These are phyloP conservation scores for Babyrousa celebensis DNA, from an alignment of 2,797 vertebrate genomes.

Conservation along the genomic window DNA sequence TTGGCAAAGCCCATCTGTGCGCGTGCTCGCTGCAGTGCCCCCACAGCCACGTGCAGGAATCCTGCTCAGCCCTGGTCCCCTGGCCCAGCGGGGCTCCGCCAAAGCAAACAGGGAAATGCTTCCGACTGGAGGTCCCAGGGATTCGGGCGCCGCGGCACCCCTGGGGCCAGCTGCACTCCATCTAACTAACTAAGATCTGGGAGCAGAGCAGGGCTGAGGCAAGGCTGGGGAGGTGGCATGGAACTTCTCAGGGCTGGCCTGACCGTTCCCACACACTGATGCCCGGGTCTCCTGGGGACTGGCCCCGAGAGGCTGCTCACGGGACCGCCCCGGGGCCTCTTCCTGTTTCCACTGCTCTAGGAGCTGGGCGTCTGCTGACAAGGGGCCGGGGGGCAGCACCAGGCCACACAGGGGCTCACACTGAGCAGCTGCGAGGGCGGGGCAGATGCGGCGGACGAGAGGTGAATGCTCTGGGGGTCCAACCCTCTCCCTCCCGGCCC, in stretches of 20 bases:
- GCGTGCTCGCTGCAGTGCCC: rapidly evolving
- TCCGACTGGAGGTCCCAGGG: background rate
- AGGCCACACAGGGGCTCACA: too few relatives aligned
- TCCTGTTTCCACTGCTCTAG: background rate
- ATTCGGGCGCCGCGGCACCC: background rate
- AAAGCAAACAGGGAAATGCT: conserved; percentile 63
- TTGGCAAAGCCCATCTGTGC: background rate
- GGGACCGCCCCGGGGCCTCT: background rate
- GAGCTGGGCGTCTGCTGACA: background rate
- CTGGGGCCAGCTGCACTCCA: conserved; percentile 52
- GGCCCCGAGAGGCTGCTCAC: background rate
- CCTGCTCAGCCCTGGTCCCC: background rate
- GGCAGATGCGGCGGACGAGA: background rate
- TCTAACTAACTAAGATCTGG: conserved; percentile 47
- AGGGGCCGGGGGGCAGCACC: background rate
- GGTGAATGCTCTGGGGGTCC: background rate
- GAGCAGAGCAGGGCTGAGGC: background rate
- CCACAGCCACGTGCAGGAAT: background rate
- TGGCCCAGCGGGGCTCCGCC: background rate
- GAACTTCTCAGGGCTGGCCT: conserved; percentile 65
- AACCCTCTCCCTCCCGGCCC: rapidly evolving
- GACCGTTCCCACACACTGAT: background rate
- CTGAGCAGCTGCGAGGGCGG: background rate
- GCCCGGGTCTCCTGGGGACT: background rate
- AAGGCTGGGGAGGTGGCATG: background rate